These are phyloP conservation scores for Andrena cerasifolii DNA, from an alignment of 1,140 invertebrate species.

Conservation along the genomic window DNA sequence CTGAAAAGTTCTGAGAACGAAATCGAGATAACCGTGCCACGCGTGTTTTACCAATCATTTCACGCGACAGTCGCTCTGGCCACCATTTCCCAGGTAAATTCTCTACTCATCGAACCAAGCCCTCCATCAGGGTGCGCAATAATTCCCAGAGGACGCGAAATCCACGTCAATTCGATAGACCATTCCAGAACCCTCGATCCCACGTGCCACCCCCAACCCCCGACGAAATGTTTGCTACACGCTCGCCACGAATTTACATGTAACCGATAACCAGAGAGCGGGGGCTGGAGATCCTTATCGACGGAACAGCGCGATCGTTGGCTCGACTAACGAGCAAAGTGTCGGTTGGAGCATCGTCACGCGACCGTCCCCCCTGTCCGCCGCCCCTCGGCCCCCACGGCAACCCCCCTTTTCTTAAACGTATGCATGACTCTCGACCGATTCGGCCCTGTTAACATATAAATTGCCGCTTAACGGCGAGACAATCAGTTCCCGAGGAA, in stretches of 20 bases:
- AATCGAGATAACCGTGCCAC: no score
- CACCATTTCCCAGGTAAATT: no score
- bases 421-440: conserved; percentile 74
- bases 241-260: conserved; percentile 2
- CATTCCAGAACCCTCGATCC: not conserved
- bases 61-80: no score
- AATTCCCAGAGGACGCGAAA: not conserved
- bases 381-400: not conserved
- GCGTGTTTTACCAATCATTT: no score
- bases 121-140: not conserved
- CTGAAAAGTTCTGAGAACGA: no score
- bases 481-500: conserved; percentile 70
- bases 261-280: not conserved
- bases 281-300: conserved; percentile 7
- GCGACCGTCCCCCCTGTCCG: not conserved
- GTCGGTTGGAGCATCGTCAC: conserved; percentile 20
- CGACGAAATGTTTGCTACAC: not conserved
- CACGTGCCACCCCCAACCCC: no score
- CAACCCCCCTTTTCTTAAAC: conserved; percentile 58
- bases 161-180: not conserved
- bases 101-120: not conserved
- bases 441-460: conserved; percentile 77
- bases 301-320: not conserved
- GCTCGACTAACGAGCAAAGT: conserved; percentile 23
- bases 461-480: conserved; percentile 76